Conservation (phyloP, 2,888 invertebrate genomes). For the Netelia melanura region DNA sequence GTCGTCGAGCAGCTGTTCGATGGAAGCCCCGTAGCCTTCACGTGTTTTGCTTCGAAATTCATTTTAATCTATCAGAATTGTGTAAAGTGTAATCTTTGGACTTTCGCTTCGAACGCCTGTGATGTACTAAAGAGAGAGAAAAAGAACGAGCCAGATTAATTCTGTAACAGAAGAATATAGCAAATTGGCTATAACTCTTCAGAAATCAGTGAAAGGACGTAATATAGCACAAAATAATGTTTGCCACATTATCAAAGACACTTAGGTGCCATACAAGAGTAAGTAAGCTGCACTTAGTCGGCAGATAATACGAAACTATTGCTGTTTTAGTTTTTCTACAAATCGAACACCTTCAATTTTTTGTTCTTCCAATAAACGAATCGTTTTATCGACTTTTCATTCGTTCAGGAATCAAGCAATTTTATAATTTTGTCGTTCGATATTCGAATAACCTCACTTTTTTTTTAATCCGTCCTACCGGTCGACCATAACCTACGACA, state of each 20-base stretch:
- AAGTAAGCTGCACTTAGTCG: constrained; percentile 13
- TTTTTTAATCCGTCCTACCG: no score
- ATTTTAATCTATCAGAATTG: neutral
- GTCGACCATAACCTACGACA: no score
- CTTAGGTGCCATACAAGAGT: constrained; percentile 57
- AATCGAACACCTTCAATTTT: no score
- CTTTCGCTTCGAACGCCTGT: constrained; percentile 29
- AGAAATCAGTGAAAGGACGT: neutral
- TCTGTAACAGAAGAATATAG: constrained; percentile 1
- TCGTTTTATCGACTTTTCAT: no score
- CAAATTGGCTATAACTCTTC: neutral
- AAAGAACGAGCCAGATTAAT: neutral
- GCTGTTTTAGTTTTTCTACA: no score
- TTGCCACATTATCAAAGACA: constrained; percentile 61
- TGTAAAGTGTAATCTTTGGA: constrained; percentile 60
- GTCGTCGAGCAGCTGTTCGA: constrained; percentile 49
- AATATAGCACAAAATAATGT: constrained; percentile 45
- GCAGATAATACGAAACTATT: neutral
- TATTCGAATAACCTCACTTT: no score
- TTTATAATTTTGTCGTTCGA: no score
- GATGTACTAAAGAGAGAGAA: constrained; percentile 25
- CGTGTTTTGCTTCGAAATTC: constrained; percentile 10
- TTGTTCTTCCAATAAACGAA: no score
- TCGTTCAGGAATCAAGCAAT: no score
- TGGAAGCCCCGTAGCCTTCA: constrained; percentile 13